Conservation (phyloP, 2,797 vertebrate species). For the Aratinga solstitialis region DNA sequence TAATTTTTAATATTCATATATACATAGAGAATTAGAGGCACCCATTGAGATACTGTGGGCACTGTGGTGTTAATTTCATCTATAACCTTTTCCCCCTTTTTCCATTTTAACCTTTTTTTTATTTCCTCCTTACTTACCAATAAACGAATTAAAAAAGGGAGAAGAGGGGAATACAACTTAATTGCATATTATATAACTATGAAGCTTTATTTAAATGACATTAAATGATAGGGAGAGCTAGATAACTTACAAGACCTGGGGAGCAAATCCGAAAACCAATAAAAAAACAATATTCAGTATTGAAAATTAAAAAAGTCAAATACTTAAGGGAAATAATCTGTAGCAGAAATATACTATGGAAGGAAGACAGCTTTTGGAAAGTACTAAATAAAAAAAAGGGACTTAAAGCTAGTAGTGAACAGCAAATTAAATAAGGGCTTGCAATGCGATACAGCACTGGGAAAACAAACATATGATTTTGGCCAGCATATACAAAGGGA, state of each 20-base stretch:
- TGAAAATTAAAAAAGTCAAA: constrained; percentile 41
- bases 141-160: not conserved
- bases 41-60: constrained; percentile 2
- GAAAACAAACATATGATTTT: constrained; percentile 70
- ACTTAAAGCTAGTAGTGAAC: constrained; percentile 43
- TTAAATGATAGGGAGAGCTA: constrained; percentile 12
- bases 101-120: not conserved
- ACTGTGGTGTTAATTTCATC: constrained; percentile 8
- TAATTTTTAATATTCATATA: not conserved
- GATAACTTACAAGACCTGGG: not conserved
- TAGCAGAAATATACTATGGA: constrained; percentile 40
- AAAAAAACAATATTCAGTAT: constrained; percentile 59
- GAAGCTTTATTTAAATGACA: constrained; percentile 65
- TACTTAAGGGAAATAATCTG: constrained; percentile 53
- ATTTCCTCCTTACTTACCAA: not conserved
- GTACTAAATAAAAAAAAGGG: not conserved
- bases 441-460: constrained; percentile 59
- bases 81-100: not conserved
- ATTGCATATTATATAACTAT: constrained; percentile 53
- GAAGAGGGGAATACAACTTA: constrained; percentile 4
- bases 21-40: not conserved
- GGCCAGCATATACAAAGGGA: not conserved
- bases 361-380: constrained; percentile 48
- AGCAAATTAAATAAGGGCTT: constrained; percentile 68
- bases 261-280: constrained; percentile 64